These are phyloP conservation scores for Noctua pronuba DNA, from an alignment of 2,888 invertebrate genomes.

Conservation along the genomic window DNA sequence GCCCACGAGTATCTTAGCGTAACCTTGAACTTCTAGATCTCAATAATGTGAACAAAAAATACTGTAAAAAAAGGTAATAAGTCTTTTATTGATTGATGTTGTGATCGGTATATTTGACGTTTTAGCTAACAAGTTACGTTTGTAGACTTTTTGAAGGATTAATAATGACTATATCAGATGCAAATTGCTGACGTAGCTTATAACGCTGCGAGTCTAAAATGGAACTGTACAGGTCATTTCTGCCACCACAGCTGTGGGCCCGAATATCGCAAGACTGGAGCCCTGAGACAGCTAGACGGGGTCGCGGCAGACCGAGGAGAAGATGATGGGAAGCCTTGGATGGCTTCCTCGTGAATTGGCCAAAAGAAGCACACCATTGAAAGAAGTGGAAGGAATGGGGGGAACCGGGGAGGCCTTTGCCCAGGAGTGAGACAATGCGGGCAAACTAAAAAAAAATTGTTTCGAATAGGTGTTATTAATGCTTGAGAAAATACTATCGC, in stretches of 20 bases:
- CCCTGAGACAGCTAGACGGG: background rate
- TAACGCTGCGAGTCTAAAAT: too few species aligned
- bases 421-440: background rate
- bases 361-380: background rate
- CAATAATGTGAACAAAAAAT: constrained; percentile 44
- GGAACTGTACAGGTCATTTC: background rate
- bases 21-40: constrained; percentile 58
- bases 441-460: background rate
- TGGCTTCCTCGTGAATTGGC: background rate
- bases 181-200: too few species aligned
- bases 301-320: background rate
- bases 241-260: background rate
- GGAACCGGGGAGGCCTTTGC: background rate
- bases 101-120: constrained; percentile 9
- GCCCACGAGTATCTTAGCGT: constrained; percentile 42
- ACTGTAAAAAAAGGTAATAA: constrained; percentile 31
- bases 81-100: constrained; percentile 39
- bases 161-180: background rate
- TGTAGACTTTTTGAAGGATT: background rate
- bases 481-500: background rate
- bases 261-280: background rate
- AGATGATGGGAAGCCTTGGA: background rate
- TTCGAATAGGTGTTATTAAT: background rate
- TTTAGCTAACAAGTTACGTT: constrained; percentile 4
- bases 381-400: background rate